Evolutionary conservation across 1,140 invertebrate genomes (phyloP).

Genomic region (Calycopis cecrops): DNA sequence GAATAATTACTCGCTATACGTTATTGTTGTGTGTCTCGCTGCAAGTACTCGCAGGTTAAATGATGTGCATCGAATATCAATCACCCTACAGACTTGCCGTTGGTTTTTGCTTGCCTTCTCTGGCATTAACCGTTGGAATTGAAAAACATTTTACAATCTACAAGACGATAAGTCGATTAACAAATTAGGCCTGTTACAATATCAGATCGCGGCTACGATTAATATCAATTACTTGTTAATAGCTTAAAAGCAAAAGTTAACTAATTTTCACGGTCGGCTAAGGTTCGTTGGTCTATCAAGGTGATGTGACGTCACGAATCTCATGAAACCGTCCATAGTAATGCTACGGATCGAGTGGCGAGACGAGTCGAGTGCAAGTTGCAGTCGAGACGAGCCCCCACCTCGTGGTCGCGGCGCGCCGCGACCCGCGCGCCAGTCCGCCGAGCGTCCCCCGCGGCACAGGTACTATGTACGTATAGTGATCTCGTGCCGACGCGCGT

Average conservation of each 20-base stretch:
- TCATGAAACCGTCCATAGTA: conserved; percentile 28
- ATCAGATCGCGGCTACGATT: too few species aligned
- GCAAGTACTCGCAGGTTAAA: conserved; percentile 6
- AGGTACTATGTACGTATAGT: conserved; percentile 44
- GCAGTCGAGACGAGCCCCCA: conserved; percentile 60
- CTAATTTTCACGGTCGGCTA: conserved; percentile 17
- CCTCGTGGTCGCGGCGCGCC: conserved; percentile 41
- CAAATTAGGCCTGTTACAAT: too few species aligned
- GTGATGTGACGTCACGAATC: conserved; percentile 33
- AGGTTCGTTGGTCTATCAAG: conserved; percentile 11
- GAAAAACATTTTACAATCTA: too few species aligned
- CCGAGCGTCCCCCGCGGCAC: conserved; percentile 64
- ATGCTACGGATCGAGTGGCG: conserved; percentile 34
- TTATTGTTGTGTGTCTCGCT: conserved; percentile 4
- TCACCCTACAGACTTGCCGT: neutral
- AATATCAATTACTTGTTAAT: conserved; percentile 1
- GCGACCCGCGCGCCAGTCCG: conserved; percentile 58
- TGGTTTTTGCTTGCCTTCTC: neutral
- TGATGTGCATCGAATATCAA: conserved; percentile 10
- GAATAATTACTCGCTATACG: conserved; percentile 7
- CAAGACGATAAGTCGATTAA: too few species aligned
- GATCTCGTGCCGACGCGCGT: conserved; percentile 35
- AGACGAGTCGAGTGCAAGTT: conserved; percentile 56
- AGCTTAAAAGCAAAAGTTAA: conserved; percentile 21
- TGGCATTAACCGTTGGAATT: neutral